Evolutionary conservation across 2,797 vertebrate species (phyloP).

Genomic region (Argentina silus): DNA sequence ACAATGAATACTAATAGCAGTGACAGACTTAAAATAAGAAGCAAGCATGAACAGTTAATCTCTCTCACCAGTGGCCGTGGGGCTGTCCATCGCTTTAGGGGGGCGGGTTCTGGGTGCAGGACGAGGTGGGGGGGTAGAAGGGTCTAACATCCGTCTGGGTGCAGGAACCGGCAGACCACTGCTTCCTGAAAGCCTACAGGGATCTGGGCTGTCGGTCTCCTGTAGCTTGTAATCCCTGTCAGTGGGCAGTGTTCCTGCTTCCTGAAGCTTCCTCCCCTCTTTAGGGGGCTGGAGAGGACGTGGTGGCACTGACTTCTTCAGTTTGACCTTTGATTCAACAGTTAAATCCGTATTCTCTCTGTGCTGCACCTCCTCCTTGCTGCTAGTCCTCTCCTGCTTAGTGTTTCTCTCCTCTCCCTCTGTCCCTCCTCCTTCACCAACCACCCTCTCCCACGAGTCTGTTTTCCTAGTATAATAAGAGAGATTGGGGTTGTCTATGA

Average conservation of each 20-base stretch:
- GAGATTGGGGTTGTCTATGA: conserved; percentile 20
- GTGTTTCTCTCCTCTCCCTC: not conserved
- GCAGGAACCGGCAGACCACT: conserved; percentile 34
- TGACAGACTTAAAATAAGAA: not conserved
- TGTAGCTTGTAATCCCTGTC: not conserved
- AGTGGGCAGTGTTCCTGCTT: not conserved
- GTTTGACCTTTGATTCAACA: not conserved
- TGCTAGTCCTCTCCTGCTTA: conserved; percentile 2
- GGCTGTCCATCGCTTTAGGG: not conserved
- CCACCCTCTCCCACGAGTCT: conserved; percentile 40
- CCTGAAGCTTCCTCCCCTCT: not conserved
- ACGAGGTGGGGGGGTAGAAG: conserved; percentile 27
- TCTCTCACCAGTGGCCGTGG: conserved; percentile 45
- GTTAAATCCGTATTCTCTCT: conserved; percentile 10
- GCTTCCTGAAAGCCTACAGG: conserved; percentile 23
- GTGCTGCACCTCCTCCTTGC: not conserved
- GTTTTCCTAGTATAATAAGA: conserved; percentile 48
- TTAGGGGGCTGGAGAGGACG: not conserved
- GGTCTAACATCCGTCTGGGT: conserved; percentile 30
- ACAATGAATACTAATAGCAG: not conserved
- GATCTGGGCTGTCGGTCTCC: not conserved
- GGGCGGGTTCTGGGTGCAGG: conserved; percentile 48
- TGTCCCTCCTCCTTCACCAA: conserved; percentile 16
- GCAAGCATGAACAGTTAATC: too few relatives aligned
- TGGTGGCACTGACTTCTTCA: conserved; percentile 7